These are phyloP conservation scores for Cyprinus carpio DNA, from an alignment of 2,113 vertebrate species.

Conservation along the genomic window DNA sequence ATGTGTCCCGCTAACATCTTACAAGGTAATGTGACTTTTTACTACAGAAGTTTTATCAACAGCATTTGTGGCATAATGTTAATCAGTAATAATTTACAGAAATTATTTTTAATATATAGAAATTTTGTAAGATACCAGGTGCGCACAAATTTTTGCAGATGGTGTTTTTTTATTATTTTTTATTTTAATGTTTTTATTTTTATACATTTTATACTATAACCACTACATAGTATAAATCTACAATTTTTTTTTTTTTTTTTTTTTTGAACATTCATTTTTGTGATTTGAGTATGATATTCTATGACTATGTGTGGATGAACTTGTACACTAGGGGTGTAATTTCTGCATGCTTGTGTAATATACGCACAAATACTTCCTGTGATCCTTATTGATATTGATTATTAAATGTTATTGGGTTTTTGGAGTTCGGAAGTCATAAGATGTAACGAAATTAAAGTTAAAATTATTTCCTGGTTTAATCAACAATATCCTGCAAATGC, in stretches of 20 bases:
- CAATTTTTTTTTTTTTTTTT: too few species aligned
- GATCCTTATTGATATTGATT: background rate
- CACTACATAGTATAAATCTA: too few species aligned
- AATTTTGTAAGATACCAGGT: too few species aligned
- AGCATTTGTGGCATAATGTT: background rate
- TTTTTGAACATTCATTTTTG: too few species aligned
- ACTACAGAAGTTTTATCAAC: background rate
- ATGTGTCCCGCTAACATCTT: slow-evolving; percentile 96
- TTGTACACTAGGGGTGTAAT: too few species aligned
- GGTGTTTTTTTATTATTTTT: too few species aligned
- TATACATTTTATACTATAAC: too few species aligned
- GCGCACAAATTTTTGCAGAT: too few species aligned
- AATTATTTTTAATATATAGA: background rate
- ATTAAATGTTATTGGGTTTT: background rate
- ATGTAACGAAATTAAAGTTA: background rate
- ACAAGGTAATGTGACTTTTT: slow-evolving; percentile 78
- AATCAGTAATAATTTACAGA: background rate
- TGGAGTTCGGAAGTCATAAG: background rate
- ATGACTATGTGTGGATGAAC: too few species aligned
- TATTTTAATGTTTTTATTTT: too few species aligned
- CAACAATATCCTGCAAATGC: background rate
- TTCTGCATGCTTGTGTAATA: too few species aligned
- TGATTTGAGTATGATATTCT: too few species aligned
- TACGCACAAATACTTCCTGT: background rate
- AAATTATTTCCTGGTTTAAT: background rate